Evolutionary conservation across 2,113 vertebrate genomes (phyloP).

Genomic region (Fregetta grallaria): DNA sequence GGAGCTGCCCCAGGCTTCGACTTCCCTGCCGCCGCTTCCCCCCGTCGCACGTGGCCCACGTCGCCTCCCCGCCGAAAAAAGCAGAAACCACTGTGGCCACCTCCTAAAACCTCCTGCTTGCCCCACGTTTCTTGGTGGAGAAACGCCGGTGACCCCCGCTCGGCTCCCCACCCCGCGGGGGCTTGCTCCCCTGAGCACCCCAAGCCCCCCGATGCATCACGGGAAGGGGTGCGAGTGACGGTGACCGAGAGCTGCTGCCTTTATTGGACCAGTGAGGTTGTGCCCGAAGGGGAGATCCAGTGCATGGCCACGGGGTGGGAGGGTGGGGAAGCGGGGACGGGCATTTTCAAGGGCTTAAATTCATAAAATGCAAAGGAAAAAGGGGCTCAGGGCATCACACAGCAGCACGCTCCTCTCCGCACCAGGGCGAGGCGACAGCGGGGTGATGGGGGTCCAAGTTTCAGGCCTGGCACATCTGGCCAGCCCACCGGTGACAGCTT

Average conservation of each 20-base stretch:
- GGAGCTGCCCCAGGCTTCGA: not conserved
- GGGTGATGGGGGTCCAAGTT: not conserved
- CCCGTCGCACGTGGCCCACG: not conserved
- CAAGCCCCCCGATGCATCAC: fast-evolving
- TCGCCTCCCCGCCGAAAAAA: fast-evolving
- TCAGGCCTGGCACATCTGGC: not conserved
- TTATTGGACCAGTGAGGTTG: not conserved
- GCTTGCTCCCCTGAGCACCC: not conserved
- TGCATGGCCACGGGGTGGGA: fast-evolving
- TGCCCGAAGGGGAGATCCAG: not conserved
- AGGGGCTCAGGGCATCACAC: no score
- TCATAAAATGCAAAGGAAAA: not conserved
- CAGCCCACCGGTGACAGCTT: fast-evolving
- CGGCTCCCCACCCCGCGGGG: fast-evolving
- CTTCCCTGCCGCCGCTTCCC: not conserved
- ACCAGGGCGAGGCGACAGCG: fast-evolving
- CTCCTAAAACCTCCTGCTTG: not conserved
- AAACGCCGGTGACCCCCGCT: fast-evolving
- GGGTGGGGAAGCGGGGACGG: not conserved
- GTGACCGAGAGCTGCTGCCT: not conserved
- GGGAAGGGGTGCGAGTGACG: fast-evolving
- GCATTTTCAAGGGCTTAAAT: not conserved
- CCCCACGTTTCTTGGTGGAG: fast-evolving
- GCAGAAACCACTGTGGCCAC: fast-evolving
- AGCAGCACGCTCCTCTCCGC: fast-evolving